A percentile compares a stretch with the other conserved stretches of the same genome.
Conservation (phyloP, 2,113 vertebrate genomes). For the Microcebus jonahi region DNA sequence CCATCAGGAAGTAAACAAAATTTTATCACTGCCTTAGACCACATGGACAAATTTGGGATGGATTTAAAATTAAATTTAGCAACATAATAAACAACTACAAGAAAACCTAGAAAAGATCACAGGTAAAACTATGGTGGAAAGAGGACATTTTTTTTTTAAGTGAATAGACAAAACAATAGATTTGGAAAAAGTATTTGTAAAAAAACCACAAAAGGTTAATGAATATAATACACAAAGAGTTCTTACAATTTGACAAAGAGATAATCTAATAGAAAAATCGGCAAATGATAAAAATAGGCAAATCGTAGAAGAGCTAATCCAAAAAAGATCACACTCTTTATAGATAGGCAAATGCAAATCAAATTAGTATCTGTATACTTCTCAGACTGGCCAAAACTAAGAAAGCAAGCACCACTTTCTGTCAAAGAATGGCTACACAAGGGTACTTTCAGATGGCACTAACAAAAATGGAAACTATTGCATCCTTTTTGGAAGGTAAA, state of each 20-base stretch:
- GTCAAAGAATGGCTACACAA: neutral
- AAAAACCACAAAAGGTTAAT: neutral
- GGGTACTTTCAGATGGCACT: slow-evolving; percentile 1
- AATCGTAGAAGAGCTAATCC: neutral
- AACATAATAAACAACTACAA: neutral
- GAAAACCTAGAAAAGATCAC: neutral
- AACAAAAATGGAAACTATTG: neutral
- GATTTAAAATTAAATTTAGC: slow-evolving; percentile 48
- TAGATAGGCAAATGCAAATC: neutral
- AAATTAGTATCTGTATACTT: neutral
- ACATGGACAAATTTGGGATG: slow-evolving; percentile 12
- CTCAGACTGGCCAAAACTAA: neutral
- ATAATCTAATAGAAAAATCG: neutral
- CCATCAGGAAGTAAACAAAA: slow-evolving; percentile 47
- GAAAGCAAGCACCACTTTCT: neutral
- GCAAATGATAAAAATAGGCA: neutral
- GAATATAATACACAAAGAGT: neutral
- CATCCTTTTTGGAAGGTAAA: neutral
- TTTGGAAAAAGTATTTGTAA: neutral
- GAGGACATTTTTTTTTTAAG: neutral
- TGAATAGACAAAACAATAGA: neutral
- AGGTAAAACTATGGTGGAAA: neutral
- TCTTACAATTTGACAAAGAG: neutral
- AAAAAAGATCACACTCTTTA: neutral
- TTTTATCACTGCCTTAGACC: neutral